phyloP scores from a whole-genome alignment of 2,888 invertebrate genomes.

The Seladonia tumulorum region DNA sequence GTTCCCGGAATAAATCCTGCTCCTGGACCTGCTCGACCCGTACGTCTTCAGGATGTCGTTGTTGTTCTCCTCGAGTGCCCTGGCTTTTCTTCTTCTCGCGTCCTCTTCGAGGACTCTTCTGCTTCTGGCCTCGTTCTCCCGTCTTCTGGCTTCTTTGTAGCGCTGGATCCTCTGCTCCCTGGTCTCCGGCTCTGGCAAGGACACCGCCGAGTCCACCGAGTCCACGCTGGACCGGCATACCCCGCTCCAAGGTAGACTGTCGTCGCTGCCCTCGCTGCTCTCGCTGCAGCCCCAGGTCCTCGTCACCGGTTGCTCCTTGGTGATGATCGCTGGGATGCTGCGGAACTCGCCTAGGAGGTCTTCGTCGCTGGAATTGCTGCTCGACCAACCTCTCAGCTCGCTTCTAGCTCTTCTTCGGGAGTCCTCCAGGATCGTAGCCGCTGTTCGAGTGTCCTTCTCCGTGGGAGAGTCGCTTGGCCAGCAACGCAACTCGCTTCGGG shows the following conservation, averaged over 20 bases:
- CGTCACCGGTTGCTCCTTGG: conserved; percentile 69
- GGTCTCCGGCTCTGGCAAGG: conserved; percentile 75
- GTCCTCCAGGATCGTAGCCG: conserved; percentile 74
- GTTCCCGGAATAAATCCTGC: conserved; percentile 53
- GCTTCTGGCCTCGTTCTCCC: conserved; percentile 81
- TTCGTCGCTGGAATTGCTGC: conserved; percentile 82
- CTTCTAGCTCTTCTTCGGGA: conserved; percentile 79
- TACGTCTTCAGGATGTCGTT: conserved; percentile 68
- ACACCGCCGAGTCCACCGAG: conserved; percentile 76
- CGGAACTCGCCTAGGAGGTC: conserved; percentile 76
- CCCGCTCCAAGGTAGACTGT: conserved; percentile 79
- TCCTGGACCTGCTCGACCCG: conserved; percentile 51
- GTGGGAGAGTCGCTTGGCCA: conserved; percentile 77
- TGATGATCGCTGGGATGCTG: conserved; percentile 70
- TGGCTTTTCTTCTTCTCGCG: conserved; percentile 75
- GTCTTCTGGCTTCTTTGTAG: conserved; percentile 81
- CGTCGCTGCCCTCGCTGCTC: conserved; percentile 83
- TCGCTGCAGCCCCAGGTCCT: conserved; percentile 82
- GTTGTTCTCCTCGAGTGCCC: conserved; percentile 74
- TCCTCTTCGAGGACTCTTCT: conserved; percentile 80
- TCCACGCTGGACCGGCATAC: conserved; percentile 77
- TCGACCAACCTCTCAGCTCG: conserved; percentile 82
- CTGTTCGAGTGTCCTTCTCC: conserved; percentile 58
- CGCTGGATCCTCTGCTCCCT: conserved; percentile 81
- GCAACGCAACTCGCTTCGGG: conserved; percentile 81